A percentile compares a stretch with the other conserved stretches of the same genome.
Evolutionary conservation across 2,888 invertebrate species (phyloP).

Genomic region (Orthosia incerta): DNA sequence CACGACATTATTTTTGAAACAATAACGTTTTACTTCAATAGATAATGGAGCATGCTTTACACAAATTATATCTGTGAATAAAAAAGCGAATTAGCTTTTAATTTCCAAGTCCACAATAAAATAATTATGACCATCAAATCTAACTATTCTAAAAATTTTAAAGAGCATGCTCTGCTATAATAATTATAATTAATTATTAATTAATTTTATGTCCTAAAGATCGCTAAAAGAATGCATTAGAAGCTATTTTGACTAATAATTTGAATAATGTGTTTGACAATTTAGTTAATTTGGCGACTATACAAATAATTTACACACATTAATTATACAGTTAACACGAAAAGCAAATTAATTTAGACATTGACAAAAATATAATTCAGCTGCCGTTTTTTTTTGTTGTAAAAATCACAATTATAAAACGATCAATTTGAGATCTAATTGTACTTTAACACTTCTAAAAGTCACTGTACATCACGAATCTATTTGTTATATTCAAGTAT

Average conservation of each 20-base stretch:
- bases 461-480: conserved; percentile 59
- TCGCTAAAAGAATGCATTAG: conserved; percentile 53
- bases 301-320: conserved; percentile 49
- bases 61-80: conserved; percentile 43
- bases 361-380: conserved; percentile 49
- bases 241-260: conserved; percentile 49
- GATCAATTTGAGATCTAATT: conserved; percentile 77
- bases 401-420: conserved; percentile 54
- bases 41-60: conserved; percentile 46
- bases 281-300: conserved; percentile 42
- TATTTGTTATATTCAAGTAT: conserved; percentile 57
- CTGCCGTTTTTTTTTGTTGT: conserved; percentile 38
- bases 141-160: conserved; percentile 46
- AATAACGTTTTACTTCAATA: conserved; percentile 39
- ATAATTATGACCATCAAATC: conserved; percentile 22
- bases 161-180: conserved; percentile 52
- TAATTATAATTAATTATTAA: too few species aligned
- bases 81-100: conserved; percentile 18
- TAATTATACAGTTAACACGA: conserved; percentile 49
- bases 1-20: conserved; percentile 39
- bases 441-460: conserved; percentile 72
- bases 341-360: conserved; percentile 59
- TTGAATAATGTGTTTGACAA: conserved; percentile 38
- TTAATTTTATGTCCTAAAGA: conserved; percentile 52
- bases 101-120: conserved; percentile 28